Evolutionary conservation across 2,113 vertebrate genomes (phyloP).

Genomic region (Ramphastos sulfuratus): DNA sequence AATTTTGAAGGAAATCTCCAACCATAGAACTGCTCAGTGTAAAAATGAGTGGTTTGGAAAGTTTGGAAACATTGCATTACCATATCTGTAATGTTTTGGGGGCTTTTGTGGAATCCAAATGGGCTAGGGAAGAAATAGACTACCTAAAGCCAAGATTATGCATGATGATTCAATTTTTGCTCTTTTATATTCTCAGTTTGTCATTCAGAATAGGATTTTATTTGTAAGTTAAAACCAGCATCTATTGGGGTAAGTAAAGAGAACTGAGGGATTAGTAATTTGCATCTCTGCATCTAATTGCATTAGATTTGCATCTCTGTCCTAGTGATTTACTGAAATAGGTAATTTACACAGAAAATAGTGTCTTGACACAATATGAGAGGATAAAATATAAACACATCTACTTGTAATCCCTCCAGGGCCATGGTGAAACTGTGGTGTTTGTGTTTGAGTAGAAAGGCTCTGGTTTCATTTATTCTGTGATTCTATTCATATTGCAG

Average conservation of each 20-base stretch:
- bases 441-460: not conserved
- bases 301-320: constrained; percentile 55
- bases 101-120: not conserved
- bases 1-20: not conserved
- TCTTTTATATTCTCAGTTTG: constrained; percentile 11
- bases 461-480: not conserved
- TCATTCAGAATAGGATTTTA: constrained; percentile 23
- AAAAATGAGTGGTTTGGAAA: not conserved
- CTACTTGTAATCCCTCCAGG: constrained; percentile 34
- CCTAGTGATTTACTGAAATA: constrained; percentile 35
- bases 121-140: not conserved
- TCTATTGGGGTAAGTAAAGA: not conserved
- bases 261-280: constrained; percentile 45
- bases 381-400: constrained; percentile 35
- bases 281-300: constrained; percentile 58
- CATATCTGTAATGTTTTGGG: not conserved
- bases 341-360: constrained; percentile 51
- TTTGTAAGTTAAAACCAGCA: constrained; percentile 5
- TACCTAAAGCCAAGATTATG: not conserved
- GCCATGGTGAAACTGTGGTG: not conserved
- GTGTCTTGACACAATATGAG: constrained; percentile 36
- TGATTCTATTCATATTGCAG: not conserved
- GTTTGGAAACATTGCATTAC: not conserved
- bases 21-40: not conserved
- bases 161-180: constrained; percentile 36